Evolutionary conservation across 2,113 vertebrate genomes (phyloP).

Genomic region (Atrichornis clamosus): DNA sequence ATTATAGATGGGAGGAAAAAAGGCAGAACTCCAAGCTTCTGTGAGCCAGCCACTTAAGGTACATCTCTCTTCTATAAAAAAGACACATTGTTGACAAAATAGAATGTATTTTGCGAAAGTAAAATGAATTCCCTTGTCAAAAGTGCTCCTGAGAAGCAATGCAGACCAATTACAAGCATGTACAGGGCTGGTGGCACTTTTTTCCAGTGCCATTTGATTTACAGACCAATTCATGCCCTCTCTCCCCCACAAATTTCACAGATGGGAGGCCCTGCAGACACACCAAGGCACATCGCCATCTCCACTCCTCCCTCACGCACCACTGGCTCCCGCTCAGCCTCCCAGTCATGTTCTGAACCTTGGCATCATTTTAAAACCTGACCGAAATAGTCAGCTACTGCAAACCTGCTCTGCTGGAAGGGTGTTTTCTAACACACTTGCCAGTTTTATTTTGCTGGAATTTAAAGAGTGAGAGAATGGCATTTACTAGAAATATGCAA

Average conservation of each 20-base stretch:
- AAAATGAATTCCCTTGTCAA: neutral
- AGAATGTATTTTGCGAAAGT: neutral
- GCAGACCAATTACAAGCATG: neutral
- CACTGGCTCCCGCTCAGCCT: neutral
- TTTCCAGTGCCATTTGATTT: neutral
- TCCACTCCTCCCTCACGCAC: neutral
- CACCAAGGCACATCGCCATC: neutral
- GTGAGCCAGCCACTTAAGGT: neutral
- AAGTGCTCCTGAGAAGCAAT: neutral
- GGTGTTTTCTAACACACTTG: neutral
- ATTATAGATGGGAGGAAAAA: neutral
- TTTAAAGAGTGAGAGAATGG: neutral
- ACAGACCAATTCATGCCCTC: neutral
- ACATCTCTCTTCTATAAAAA: neutral
- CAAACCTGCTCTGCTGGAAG: neutral
- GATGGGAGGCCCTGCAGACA: rapidly evolving
- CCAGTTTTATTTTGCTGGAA: neutral
- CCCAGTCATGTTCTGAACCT: neutral
- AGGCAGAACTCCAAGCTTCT: neutral
- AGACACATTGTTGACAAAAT: neutral
- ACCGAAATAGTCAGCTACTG: neutral
- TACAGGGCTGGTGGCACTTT: neutral
- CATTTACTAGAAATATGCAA: neutral
- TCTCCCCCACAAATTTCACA: neutral
- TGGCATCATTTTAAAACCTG: neutral